Percentiles rank a stretch among this genome's conserved stretches.
phyloP scores from a whole-genome alignment of 1,140 invertebrate species.

The Lucilia cuprina region DNA sequence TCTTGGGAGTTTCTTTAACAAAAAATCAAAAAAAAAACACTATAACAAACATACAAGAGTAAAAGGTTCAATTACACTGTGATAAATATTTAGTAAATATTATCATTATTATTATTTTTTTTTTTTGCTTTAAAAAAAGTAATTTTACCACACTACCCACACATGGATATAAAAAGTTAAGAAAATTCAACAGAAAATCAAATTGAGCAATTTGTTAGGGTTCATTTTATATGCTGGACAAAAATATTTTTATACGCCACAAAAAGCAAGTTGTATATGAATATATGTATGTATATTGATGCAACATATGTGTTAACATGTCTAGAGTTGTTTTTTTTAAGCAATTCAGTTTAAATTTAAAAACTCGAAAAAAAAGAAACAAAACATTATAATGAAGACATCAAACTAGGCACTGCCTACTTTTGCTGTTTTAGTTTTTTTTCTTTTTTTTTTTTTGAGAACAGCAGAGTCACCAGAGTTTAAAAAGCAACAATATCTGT shows the following conservation, averaged over 20 bases:
- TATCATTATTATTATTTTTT: not conserved
- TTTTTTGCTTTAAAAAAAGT: not conserved
- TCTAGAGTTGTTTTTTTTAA: not conserved
- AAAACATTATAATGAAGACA: slow-evolving; percentile 21
- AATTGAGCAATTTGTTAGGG: slow-evolving; percentile 32
- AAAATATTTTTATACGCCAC: not conserved
- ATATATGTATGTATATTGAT: no score
- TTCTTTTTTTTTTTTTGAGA: not conserved
- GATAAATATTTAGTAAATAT: not conserved
- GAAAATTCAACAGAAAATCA: not conserved
- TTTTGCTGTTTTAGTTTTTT: not conserved
- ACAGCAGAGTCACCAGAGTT: not conserved
- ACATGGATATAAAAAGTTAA: not conserved
- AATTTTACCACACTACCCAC: slow-evolving; percentile 28
- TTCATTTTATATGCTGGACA: slow-evolving; percentile 28
- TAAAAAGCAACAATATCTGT: not conserved
- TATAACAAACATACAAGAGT: not conserved
- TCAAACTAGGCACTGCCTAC: slow-evolving; percentile 19
- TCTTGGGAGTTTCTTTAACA: not conserved
- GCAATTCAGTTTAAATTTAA: no score
- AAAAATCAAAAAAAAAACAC: not conserved
- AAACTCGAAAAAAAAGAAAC: not conserved
- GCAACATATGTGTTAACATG: not conserved
- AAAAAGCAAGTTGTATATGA: no score
- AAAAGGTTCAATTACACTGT: slow-evolving; percentile 1